A percentile compares a stretch with the other conserved stretches of the same genome.
Conservation (phyloP, 2,797 vertebrate genomes). For the Sebastes hubbsi region DNA sequence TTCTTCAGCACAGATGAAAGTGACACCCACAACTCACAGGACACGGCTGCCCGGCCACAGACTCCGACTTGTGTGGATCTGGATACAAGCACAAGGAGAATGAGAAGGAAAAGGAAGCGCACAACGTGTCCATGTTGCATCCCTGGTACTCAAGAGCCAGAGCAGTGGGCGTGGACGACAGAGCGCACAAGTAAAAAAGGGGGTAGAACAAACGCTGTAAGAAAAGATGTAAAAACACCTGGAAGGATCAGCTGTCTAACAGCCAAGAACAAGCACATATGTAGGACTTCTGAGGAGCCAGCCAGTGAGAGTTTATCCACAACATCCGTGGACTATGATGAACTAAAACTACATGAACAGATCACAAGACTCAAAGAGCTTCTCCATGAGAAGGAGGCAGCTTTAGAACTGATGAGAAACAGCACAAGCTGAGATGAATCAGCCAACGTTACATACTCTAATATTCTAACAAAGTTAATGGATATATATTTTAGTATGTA, state of each 20-base stretch:
- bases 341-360: conserved; percentile 56
- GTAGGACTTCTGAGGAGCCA: background rate
- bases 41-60: background rate
- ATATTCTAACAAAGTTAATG: background rate
- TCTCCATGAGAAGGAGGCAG: conserved; percentile 68
- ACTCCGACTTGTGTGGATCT: background rate
- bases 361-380: conserved; percentile 63
- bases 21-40: background rate
- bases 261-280: background rate
- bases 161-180: background rate
- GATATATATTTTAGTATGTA: background rate
- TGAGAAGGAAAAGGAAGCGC: conserved; percentile 50
- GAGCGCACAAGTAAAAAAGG: background rate
- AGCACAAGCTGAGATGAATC: conserved; percentile 11
- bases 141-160: conserved; percentile 19
- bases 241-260: background rate
- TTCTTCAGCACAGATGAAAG: conserved; percentile 22
- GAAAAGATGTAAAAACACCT: conserved; percentile 18
- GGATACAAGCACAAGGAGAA: conserved; percentile 29
- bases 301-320: conserved; percentile 16
- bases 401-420: conserved; percentile 59
- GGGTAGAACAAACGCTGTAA: background rate
- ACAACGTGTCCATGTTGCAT: conserved; percentile 72
- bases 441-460: background rate
- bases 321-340: conserved; percentile 27